These are phyloP conservation scores for Triops longicaudatus DNA, from an alignment of 1,140 invertebrate species.

Conservation along the genomic window DNA sequence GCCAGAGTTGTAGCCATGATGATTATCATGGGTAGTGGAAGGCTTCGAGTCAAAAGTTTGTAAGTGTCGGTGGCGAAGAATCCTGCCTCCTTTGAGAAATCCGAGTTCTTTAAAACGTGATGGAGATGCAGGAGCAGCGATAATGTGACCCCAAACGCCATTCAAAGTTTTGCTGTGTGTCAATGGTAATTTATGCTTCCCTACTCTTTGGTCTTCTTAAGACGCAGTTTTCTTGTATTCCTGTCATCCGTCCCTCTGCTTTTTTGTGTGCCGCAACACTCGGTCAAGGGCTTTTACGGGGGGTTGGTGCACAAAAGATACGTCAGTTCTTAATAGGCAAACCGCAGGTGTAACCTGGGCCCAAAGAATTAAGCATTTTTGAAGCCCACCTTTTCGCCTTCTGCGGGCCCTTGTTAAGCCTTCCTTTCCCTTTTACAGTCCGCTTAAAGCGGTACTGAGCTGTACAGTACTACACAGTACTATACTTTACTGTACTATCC, in stretches of 20 bases:
- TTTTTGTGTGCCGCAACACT: not conserved
- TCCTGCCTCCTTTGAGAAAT: no score
- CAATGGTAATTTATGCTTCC: not conserved
- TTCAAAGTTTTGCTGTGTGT: not conserved
- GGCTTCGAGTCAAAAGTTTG: no score
- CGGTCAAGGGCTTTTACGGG: not conserved
- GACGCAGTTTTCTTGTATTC: not conserved
- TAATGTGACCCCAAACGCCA: not conserved
- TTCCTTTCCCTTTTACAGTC: not conserved
- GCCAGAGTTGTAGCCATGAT: no score
- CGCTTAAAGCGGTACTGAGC: no score
- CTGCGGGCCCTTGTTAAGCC: not conserved
- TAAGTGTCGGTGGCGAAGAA: no score
- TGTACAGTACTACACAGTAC: no score
- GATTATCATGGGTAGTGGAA: no score
- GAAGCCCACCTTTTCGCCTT: not conserved
- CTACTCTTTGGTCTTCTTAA: not conserved
- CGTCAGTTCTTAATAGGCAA: not conserved
- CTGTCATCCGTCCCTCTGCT: not conserved
- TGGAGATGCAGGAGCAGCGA: conserved; percentile 9
- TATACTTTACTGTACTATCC: no score
- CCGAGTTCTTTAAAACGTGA: not conserved
- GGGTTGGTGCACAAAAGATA: not conserved
- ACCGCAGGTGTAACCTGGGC: not conserved
- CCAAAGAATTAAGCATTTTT: not conserved